Percentiles rank a stretch among this genome's conserved stretches.
Conservation (phyloP, 2,888 invertebrate genomes). For the Geotrupes spiniger region DNA sequence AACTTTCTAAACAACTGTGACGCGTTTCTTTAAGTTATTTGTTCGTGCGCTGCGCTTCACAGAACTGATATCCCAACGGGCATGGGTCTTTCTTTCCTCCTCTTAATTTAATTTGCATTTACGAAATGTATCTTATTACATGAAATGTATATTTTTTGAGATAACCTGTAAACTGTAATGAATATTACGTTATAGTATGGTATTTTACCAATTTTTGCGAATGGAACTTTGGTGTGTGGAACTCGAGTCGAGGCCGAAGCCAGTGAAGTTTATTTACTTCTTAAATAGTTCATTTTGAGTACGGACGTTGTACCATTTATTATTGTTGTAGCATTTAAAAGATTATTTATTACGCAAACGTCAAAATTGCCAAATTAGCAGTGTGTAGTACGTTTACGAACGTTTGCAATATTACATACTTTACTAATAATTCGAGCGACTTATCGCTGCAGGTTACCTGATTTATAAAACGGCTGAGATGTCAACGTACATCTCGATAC, state of each 20-base stretch:
- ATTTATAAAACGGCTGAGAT: background rate
- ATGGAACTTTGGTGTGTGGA: constrained; percentile 25
- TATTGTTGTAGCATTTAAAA: constrained; percentile 34
- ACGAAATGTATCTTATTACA: constrained; percentile 35
- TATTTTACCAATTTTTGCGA: constrained; percentile 53
- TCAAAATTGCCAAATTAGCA: constrained; percentile 1
- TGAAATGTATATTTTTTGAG: constrained; percentile 38
- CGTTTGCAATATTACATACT: background rate
- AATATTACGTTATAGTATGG: constrained; percentile 59
- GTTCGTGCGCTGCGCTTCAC: background rate
- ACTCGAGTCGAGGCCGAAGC: constrained; percentile 29
- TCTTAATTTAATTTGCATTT: constrained; percentile 37
- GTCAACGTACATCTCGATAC: too few relatives aligned
- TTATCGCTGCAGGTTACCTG: constrained; percentile 1
- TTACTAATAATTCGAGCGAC: background rate
- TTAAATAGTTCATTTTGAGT: constrained; percentile 36
- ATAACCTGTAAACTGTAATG: constrained; percentile 54
- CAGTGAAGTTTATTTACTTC: constrained; percentile 36
- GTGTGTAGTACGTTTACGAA: background rate
- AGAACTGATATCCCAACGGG: constrained; percentile 7
- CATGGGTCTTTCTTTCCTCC: constrained; percentile 7
- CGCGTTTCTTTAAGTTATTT: constrained; percentile 4
- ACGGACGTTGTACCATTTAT: constrained; percentile 36
- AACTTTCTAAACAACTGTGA: constrained; percentile 40
- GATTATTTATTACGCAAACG: constrained; percentile 31